Conservation (phyloP, 2,888 invertebrate genomes). For the Stenichneumon culpator region DNA sequence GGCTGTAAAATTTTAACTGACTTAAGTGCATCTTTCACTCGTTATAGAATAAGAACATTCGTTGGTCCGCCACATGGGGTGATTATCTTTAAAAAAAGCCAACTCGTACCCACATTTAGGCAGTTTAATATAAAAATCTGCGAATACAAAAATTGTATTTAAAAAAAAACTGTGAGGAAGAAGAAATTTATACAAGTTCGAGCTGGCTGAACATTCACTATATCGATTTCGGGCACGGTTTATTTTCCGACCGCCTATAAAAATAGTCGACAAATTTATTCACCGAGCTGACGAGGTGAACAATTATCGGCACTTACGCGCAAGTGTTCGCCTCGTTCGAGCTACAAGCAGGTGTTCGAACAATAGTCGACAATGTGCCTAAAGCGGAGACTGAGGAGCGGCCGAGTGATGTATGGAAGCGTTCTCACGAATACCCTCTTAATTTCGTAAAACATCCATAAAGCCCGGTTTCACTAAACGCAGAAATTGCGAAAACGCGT, state of each 20-base stretch:
- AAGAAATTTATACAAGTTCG: no score
- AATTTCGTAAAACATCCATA: constrained; percentile 2
- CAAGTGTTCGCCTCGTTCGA: not conserved
- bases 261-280: not conserved
- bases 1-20: no score
- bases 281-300: not conserved
- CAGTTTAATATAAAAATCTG: no score
- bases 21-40: no score
- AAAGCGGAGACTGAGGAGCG: not conserved
- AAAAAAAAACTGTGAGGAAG: no score
- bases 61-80: no score
- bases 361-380: not conserved
- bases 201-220: not conserved
- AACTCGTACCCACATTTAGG: no score
- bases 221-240: not conserved
- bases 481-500: constrained; percentile 15
- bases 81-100: no score
- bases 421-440: no score
- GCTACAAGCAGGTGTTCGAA: not conserved
- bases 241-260: not conserved
- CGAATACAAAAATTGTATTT: no score
- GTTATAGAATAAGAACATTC: no score
- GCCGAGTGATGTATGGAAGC: not conserved
- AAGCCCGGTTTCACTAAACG: not conserved
- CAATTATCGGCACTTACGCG: not conserved